A percentile compares a stretch with the other conserved stretches of the same genome.
phyloP scores from a whole-genome alignment of 2,113 vertebrate species.

The Hepsetus odoe region DNA sequence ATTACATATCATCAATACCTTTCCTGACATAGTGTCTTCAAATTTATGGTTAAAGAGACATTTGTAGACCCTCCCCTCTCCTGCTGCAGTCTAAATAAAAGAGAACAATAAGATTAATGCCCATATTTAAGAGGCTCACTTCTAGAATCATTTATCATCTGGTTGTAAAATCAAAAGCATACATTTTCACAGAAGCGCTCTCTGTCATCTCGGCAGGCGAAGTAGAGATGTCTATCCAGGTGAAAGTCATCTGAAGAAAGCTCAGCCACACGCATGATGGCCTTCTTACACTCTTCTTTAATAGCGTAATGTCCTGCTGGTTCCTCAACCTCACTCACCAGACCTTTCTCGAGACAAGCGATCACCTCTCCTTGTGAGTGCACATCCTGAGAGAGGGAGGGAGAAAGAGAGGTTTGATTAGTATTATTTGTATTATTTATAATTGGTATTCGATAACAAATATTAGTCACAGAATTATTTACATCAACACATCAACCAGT shows the following conservation, averaged over 20 bases:
- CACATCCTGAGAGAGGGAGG: conserved; percentile 78
- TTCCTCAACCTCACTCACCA: conserved; percentile 89
- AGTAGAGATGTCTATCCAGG: conserved; percentile 93
- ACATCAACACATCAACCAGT: no score
- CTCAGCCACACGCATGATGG: conserved; percentile 94
- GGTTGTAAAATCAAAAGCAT: conserved; percentile 54
- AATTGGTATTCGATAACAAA: no score
- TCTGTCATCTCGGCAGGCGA: conserved; percentile 91
- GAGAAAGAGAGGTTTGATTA: not conserved
- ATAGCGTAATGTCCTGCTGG: conserved; percentile 73
- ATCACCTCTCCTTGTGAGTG: conserved; percentile 98
- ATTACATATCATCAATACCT: conserved; percentile 69
- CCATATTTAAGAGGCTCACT: not conserved
- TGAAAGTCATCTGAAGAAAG: conserved; percentile 96
- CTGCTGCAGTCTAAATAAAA: conserved; percentile 85
- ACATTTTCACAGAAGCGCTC: conserved; percentile 96
- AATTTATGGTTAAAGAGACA: conserved; percentile 99
- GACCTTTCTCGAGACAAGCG: conserved; percentile 90
- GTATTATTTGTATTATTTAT: no score
- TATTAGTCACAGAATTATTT: no score
- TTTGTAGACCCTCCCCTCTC: conserved; percentile 95
- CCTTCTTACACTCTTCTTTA: conserved; percentile 90
- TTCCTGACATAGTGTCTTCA: conserved; percentile 96
- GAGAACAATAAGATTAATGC: conserved; percentile 2
- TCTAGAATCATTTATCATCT: no score